Evolutionary conservation across 2,797 vertebrate species (phyloP).

Genomic region (Notolepis coatsorum): DNA sequence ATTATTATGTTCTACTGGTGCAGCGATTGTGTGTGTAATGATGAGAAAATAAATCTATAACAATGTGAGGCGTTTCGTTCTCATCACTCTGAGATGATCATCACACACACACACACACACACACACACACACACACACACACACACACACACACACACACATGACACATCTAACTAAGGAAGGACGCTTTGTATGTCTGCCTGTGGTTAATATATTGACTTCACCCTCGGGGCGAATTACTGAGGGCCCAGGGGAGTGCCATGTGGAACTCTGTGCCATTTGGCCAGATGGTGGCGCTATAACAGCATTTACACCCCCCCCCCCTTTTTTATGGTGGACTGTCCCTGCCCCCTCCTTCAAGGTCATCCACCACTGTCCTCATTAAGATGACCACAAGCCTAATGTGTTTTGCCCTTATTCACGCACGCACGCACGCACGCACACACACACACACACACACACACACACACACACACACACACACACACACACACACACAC

Average conservation of each 20-base stretch:
- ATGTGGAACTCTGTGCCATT: conserved; percentile 39
- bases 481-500: conserved; percentile 11
- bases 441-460: conserved; percentile 8
- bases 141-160: not conserved
- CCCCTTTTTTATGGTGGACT: too few relatives aligned
- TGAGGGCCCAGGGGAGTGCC: not conserved
- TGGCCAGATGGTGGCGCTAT: conserved; percentile 26
- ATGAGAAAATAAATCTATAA: conserved; percentile 41
- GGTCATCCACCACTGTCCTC: not conserved
- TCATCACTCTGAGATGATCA: conserved; percentile 42
- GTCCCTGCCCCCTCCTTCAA: too few relatives aligned
- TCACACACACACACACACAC: conserved; percentile 16
- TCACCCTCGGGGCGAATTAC: too few relatives aligned
- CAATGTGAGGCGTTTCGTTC: conserved; percentile 32
- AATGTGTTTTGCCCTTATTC: not conserved
- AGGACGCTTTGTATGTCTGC: not conserved
- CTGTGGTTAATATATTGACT: too few relatives aligned
- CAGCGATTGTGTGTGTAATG: conserved; percentile 26
- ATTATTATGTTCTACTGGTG: not conserved
- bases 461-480: conserved; percentile 1
- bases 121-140: not conserved
- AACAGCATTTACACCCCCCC: too few relatives aligned
- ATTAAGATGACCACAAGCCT: not conserved
- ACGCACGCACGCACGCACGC: not conserved
- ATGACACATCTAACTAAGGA: not conserved